Evolutionary conservation across 2,888 invertebrate genomes (phyloP), one percentile per base, ranked within the genome.

Genomic region (Drosophila engyochracea): DNA sequence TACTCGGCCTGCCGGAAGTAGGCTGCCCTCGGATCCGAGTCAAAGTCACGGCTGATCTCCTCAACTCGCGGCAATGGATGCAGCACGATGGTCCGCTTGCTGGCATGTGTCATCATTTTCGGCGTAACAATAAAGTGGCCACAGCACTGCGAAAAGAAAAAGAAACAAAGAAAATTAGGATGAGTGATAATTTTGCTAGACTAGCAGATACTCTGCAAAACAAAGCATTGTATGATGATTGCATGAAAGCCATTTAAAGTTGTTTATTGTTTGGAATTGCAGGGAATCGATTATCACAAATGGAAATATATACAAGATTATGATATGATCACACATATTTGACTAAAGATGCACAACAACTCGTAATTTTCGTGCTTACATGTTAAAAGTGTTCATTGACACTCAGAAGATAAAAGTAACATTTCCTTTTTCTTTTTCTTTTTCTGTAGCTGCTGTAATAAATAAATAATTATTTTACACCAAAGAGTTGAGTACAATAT

Each of bases 1-100:
- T 98, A 97, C 93, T 99, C 98, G 0, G 98, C 99, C 94, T 99
- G 99, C 28, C 99, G 95, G 95, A 99, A 99, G 94, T 99, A 99
- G 0, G 99, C 99, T 0, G 99, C 99, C 59, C 99, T 95, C 0
- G 98, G 98, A 94, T 99, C 99, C 0, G 96, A 96, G 94, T 99
- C 99, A 87, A 99, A 97, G 83, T 98, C 98, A 0, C 97, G 95
- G 82, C 98, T 98, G 83, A 99, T 99, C 94, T 99, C 99, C 91
- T 97, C 96, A 1, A 98, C 96, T 52, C 99, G 95, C 0, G 99
- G 99, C 75, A 99, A 94, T 0, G 99, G 99, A 94, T 99, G 99
- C 96, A 99, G 96, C 19, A 99, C 99, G 14, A 98, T 96, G 97
- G 98, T 99, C 82, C 97, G 97, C 84, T 96, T 96, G 90, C 98